Evolutionary conservation across 2,888 invertebrate genomes (phyloP).

Genomic region (Theretra japonica): DNA sequence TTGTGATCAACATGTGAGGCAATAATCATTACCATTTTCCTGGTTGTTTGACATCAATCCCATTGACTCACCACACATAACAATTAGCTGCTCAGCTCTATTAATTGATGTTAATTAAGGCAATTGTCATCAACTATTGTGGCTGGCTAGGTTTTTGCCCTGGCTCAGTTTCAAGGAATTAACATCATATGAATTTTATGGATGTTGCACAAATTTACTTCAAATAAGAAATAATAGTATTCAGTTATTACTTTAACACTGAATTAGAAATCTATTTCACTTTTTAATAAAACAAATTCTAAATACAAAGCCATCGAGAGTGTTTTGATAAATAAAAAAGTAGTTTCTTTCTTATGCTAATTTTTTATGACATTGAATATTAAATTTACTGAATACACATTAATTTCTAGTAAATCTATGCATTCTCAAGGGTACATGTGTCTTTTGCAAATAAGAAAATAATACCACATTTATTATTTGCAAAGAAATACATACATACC

Average conservation of each 20-base stretch:
- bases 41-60: constrained; percentile 15
- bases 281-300: too few species aligned
- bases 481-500: too few species aligned
- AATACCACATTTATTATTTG: too few species aligned
- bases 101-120: constrained; percentile 15
- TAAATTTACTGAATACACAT: too few species aligned
- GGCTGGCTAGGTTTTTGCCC: constrained; percentile 4
- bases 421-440: too few species aligned
- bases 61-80: constrained; percentile 23
- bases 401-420: too few species aligned
- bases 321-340: too few species aligned
- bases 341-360: too few species aligned
- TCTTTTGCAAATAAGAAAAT: too few species aligned
- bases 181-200: neutral
- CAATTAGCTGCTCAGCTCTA: constrained; percentile 11
- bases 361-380: too few species aligned
- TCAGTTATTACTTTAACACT: neutral
- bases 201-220: neutral
- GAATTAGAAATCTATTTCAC: too few species aligned
- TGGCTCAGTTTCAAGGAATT: neutral
- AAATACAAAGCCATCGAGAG: too few species aligned
- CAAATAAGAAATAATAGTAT: neutral
- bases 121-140: constrained; percentile 8
- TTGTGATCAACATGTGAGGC: neutral
- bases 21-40: neutral